A percentile compares a stretch with the other conserved stretches of the same genome.
These are phyloP conservation scores for Neosalanx taihuensis DNA, from an alignment of 2,797 vertebrate genomes.

Conservation along the genomic window DNA sequence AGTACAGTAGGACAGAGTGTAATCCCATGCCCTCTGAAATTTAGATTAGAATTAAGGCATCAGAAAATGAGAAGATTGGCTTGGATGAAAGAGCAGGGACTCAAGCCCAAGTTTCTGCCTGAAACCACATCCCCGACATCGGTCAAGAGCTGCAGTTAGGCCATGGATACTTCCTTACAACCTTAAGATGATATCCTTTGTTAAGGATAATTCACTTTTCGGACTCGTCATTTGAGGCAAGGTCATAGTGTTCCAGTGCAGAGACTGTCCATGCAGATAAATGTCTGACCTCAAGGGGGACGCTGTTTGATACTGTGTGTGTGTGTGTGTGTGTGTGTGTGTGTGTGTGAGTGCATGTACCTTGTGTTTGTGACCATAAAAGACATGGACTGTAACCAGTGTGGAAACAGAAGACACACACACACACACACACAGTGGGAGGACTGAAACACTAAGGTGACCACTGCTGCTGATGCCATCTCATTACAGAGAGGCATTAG, in stretches of 20 bases:
- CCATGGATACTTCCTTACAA: too few species aligned
- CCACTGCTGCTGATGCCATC: not conserved
- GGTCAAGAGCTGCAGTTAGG: too few species aligned
- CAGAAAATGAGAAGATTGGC: not conserved
- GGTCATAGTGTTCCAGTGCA: not conserved
- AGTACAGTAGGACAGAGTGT: not conserved
- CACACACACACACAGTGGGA: not conserved
- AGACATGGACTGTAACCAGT: not conserved
- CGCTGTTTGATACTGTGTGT: not conserved
- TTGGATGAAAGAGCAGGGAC: too few species aligned
- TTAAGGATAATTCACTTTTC: not conserved
- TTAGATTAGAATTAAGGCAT: not conserved
- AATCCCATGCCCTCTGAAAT: not conserved
- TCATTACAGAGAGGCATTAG: not conserved
- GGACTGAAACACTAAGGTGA: not conserved
- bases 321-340: slow-evolving; percentile 1
- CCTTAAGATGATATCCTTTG: too few species aligned
- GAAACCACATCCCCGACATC: too few species aligned
- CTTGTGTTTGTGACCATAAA: not conserved
- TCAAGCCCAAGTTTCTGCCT: too few species aligned
- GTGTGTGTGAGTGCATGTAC: not conserved
- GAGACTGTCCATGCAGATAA: not conserved
- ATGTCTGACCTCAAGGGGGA: not conserved
- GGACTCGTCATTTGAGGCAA: not conserved
- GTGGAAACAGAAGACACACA: not conserved